Evolutionary conservation across 2,113 vertebrate species (phyloP), one percentile per base, ranked within the genome.

Genomic region (Gopherus evgoodei): DNA sequence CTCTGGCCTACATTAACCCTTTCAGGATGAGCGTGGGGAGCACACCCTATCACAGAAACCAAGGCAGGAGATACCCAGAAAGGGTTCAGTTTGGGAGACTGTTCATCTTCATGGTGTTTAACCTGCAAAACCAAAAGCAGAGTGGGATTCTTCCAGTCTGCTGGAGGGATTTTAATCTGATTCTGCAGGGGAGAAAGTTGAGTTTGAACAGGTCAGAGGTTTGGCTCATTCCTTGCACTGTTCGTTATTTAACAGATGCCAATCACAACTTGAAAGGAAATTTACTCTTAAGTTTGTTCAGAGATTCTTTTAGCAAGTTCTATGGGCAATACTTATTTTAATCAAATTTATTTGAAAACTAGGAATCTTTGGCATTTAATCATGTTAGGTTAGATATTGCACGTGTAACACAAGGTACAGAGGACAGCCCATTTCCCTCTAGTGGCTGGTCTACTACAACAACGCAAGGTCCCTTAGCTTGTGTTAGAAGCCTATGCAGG

Each of bases 41-140:
- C 14, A 65, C 31, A 35, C 31, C 59, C 5, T 27, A 52, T 47
- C 31, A 56, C 69, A 47, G 81, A 38, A 22, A 91, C 83, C 19
- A 93, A 93, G 38, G 78, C 53, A 91, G 78, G 57, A 50, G 53
- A 76, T 89, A 44, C 31, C 69, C 57, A 78, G 85, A 83, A 89
- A 93, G 2, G 1, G 12, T 35, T 35, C 5, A 78, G 80, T 84
- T 92, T 75, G 42, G 90, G 14, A 79, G 25, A 17, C 12, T 57
- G 31, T 88, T 96, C 96, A 49, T 81, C 91, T 96, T 82, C 35
- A 53, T 4, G 42, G 22, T 11, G 7, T 69, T 95, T 91, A 85
- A 62, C 88, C n/a, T 90, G 87, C 85, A 93, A 69, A 96, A 16
- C 29, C 91, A 95, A 90, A 90, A 44, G 75, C 84, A 93, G 89